phyloP scores from a whole-genome alignment of 2,888 invertebrate species.

The Gisinianus flammeolus region DNA sequence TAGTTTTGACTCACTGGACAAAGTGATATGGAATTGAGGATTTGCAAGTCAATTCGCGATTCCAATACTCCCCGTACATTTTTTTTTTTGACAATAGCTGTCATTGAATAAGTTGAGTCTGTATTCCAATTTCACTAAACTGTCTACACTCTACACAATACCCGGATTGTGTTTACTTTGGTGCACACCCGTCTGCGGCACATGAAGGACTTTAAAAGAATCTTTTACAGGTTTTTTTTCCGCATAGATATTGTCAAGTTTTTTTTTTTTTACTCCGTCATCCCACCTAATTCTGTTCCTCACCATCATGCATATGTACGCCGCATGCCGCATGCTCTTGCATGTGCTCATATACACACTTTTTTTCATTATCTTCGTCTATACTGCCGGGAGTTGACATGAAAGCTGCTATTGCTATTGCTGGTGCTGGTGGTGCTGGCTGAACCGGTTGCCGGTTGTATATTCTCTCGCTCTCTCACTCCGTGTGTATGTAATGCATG shows the following conservation, averaged over 20 bases:
- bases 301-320: neutral
- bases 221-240: neutral
- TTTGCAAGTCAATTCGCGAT: too few relatives aligned
- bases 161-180: neutral
- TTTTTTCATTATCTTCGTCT: too few relatives aligned
- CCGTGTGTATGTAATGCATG: constrained; percentile 8
- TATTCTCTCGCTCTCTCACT: neutral
- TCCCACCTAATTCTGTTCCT: constrained; percentile 29
- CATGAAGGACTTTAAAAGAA: constrained; percentile 1
- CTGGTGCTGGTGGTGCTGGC: too few relatives aligned
- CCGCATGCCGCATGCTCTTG: too few relatives aligned
- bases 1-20: too few relatives aligned
- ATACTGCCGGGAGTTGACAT: too few relatives aligned
- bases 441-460: too few relatives aligned
- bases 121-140: neutral
- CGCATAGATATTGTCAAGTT: neutral
- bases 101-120: constrained; percentile 29
- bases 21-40: too few relatives aligned
- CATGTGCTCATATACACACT: too few relatives aligned
- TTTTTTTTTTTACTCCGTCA: neutral
- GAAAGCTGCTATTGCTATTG: too few relatives aligned
- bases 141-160: neutral
- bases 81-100: too few relatives aligned
- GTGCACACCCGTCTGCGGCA: neutral
- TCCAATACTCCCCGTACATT: too few relatives aligned